Conservation (phyloP, 2,113 vertebrate species). For the Lonchura striata region DNA sequence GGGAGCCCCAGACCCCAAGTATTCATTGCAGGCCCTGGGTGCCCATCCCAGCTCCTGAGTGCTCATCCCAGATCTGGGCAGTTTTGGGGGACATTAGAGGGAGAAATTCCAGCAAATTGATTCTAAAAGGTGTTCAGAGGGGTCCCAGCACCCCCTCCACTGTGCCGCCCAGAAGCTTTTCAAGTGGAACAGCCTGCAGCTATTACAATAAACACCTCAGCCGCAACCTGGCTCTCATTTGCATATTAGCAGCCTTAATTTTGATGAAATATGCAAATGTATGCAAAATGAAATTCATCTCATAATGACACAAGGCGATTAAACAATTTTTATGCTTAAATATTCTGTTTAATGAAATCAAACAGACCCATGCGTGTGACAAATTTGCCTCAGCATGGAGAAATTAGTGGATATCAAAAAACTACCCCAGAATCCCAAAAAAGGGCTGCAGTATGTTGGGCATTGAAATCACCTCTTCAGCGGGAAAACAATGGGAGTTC, state of each 20-base stretch:
- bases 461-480: slow-evolving; percentile 60
- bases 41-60: neutral
- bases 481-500: slow-evolving; percentile 10
- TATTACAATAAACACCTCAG: slow-evolving; percentile 96
- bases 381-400: slow-evolving; percentile 88
- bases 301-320: slow-evolving; percentile 98
- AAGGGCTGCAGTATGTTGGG: neutral
- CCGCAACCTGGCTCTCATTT: slow-evolving; percentile 90
- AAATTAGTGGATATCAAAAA: slow-evolving; percentile 86
- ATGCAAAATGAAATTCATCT: slow-evolving; percentile 99
- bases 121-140: neutral
- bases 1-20: neutral
- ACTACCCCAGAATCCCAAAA: slow-evolving; percentile 56
- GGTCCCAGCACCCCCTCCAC: neutral
- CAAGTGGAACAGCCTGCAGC: slow-evolving; percentile 89
- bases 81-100: neutral
- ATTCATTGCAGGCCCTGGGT: neutral
- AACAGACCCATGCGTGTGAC: slow-evolving; percentile 89
- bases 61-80: rapidly evolving
- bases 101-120: neutral
- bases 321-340: slow-evolving; percentile 99
- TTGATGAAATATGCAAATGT: slow-evolving; percentile 94
- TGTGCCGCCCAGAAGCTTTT: slow-evolving; percentile 74
- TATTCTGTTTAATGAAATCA: slow-evolving; percentile 99
- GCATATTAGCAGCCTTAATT: slow-evolving; percentile 93